Evolutionary conservation across 2,113 vertebrate species (phyloP).

Genomic region (Syrmaticus mikado): DNA sequence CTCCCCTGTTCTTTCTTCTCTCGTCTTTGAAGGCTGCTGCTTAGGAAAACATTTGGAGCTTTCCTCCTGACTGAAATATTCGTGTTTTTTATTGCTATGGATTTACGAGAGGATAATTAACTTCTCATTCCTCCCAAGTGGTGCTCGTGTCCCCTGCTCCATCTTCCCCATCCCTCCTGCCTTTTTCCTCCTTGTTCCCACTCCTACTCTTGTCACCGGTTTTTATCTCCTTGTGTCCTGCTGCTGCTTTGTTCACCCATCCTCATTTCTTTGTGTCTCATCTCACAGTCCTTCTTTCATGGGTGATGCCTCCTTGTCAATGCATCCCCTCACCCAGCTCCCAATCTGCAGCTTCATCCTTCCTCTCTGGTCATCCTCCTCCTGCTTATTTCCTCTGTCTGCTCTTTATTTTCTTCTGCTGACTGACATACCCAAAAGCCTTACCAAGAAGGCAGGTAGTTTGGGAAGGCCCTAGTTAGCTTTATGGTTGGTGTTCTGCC

Average conservation of each 20-base stretch:
- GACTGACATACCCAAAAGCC: not conserved
- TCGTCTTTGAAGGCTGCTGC: conserved; percentile 2
- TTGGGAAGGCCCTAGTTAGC: not conserved
- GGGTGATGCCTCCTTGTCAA: not conserved
- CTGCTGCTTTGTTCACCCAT: not conserved
- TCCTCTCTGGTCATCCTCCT: not conserved
- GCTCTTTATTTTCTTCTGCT: not conserved
- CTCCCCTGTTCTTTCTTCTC: conserved; percentile 8
- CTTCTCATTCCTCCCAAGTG: not conserved
- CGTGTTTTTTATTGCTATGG: not conserved
- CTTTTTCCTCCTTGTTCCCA: not conserved
- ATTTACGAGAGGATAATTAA: conserved; percentile 26
- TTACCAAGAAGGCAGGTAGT: not conserved
- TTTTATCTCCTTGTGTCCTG: not conserved
- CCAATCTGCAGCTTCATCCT: not conserved
- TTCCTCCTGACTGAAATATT: conserved; percentile 25
- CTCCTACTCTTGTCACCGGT: not conserved
- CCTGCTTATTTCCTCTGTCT: not conserved
- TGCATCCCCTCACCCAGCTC: not conserved
- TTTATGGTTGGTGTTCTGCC: not conserved
- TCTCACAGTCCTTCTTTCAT: not conserved
- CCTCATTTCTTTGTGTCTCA: not conserved
- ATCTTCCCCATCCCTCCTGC: not conserved
- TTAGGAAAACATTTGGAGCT: not conserved
- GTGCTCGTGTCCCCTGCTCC: not conserved